Evolutionary conservation across 2,797 vertebrate genomes (phyloP).

Genomic region (Anguilla pacifica): DNA sequence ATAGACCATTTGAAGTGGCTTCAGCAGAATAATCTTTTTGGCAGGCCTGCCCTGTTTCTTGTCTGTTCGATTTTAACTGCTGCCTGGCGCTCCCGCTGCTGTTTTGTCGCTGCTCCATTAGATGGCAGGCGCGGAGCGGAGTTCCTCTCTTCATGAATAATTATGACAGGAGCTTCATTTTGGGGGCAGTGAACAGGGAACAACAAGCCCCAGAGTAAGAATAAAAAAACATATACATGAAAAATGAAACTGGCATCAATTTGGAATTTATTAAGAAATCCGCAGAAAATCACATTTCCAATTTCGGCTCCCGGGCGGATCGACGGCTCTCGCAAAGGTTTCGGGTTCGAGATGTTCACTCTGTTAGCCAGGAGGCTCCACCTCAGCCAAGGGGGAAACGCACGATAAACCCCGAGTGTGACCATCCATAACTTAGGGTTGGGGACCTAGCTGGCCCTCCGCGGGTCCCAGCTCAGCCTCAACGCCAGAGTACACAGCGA

Average conservation of each 20-base stretch:
- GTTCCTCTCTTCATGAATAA: constrained; percentile 38
- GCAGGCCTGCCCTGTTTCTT: neutral
- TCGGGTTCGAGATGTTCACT: constrained; percentile 52
- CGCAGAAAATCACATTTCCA: constrained; percentile 25
- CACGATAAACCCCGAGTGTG: constrained; percentile 61
- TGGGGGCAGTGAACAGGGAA: constrained; percentile 36
- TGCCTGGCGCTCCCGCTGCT: constrained; percentile 22
- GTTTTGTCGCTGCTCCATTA: constrained; percentile 72
- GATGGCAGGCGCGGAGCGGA: constrained; percentile 73
- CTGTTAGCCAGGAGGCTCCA: constrained; percentile 53
- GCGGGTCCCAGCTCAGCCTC: constrained; percentile 53
- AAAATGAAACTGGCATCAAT: constrained; percentile 13
- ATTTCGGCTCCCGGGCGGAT: constrained; percentile 48
- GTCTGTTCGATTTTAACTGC: neutral
- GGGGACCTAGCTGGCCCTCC: constrained; percentile 60
- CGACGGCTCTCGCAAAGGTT: constrained; percentile 59
- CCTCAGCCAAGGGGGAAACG: constrained; percentile 58
- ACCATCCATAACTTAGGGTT: constrained; percentile 71
- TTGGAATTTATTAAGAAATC: constrained; percentile 4
- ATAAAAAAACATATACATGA: neutral
- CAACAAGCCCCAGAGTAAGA: constrained; percentile 30
- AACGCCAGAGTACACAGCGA: constrained; percentile 72
- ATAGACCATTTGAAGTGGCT: neutral
- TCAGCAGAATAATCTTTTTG: neutral
- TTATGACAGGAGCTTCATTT: constrained; percentile 43